These are phyloP conservation scores for Terrapene triunguis DNA, from an alignment of 2,113 vertebrate species.

Conservation along the genomic window DNA sequence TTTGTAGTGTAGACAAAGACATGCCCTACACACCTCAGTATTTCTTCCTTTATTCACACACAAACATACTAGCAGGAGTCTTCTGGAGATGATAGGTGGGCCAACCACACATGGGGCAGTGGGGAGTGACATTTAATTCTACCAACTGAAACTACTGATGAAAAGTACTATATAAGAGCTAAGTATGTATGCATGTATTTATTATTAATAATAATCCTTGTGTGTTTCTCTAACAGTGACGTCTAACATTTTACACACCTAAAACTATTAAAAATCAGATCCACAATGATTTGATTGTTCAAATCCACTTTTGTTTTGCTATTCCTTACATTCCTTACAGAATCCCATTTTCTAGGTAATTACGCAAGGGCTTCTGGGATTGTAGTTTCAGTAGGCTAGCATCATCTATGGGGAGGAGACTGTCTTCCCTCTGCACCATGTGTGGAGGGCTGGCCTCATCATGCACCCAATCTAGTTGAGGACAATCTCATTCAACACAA, in stretches of 20 bases:
- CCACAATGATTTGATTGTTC: neutral
- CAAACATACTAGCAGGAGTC: neutral
- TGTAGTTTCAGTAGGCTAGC: neutral
- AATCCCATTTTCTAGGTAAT: neutral
- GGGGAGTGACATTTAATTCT: neutral
- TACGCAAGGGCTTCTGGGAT: neutral
- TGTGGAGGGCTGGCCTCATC: neutral
- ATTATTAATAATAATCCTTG: too few relatives aligned
- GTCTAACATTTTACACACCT: neutral
- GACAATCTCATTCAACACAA: neutral
- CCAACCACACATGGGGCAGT: neutral
- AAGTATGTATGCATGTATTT: too few relatives aligned
- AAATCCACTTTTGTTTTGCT: rapidly evolving
- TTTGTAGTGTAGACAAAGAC: neutral
- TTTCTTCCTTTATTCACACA: neutral
- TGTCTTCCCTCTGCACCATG: neutral
- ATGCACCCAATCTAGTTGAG: neutral
- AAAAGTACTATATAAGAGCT: too few relatives aligned
- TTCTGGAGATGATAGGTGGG: neutral
- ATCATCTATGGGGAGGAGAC: neutral
- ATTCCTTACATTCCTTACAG: neutral
- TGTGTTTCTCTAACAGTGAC: too few relatives aligned
- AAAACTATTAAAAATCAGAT: neutral
- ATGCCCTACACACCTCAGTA: neutral
- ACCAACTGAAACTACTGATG: neutral